Base-by-base conservation (phyloP, 2,113 vertebrate genomes). In the Rhinolophus sinicus region DNA sequence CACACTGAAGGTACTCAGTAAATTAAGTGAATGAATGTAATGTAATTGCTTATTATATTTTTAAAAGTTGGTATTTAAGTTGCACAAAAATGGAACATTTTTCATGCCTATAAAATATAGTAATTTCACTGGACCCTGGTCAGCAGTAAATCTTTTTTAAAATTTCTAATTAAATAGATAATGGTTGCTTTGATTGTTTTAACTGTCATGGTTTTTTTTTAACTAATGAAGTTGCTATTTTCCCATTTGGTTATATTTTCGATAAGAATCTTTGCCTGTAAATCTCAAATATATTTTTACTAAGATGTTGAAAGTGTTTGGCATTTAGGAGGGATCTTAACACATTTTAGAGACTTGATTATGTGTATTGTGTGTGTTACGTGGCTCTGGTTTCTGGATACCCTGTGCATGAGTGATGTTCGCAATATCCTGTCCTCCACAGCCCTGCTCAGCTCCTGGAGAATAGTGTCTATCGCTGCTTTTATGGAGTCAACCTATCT, bases 271-370 rank as follows among this genome's bases (percentile, higher is more conserved):
- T 94, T 90, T 72, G 35, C 35, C 33, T 96, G 87, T 72, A 86
- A 69, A 88, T 93, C 47, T 73, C 75, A 47, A 44, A 33, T 44
- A 6, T 44, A 6, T 80, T 84, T 94, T 88, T 83, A 83, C 26
- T 73, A 93, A 81, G 64, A 69, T 80, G 18, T 89, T 80, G 30
- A 69, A 96, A 90, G 54, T 67, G 22, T 80, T 78, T 87, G 28
- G 70, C 50, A 70, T 90, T 47, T 90, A 67, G 11, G 11, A 81
- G 56, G 35, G 14, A 80, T 54, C n/a, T 90, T 90, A 95, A 96
- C 38, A 95, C 18, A 47, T 90, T 80, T 54, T 88, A 86, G 40
- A 75, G 21, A 69, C 30, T 93, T 94, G 56, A 54, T 80, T 96
- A 35, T 78, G 19, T 81, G 33, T 60, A 58, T 92, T 50, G 9